These are phyloP conservation scores for Enteromius radiatus DNA, from an alignment of 2,797 vertebrate genomes.

Conservation along the genomic window DNA sequence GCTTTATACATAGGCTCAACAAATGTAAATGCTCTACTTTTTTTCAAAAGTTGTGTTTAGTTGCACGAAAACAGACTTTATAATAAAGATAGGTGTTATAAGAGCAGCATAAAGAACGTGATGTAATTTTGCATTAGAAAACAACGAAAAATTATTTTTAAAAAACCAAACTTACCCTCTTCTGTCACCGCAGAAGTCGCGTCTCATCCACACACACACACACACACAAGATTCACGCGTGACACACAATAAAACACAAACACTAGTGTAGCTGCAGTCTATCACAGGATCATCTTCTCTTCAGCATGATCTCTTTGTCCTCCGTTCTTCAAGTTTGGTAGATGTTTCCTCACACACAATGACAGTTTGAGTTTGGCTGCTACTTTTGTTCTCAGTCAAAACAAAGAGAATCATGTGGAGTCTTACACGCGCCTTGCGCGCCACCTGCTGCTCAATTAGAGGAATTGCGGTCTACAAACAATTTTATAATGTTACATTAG, in stretches of 20 bases:
- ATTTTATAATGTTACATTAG: no score
- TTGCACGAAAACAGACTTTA: not conserved
- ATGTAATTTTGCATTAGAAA: not conserved
- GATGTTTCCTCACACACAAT: not conserved
- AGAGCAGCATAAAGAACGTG: not conserved
- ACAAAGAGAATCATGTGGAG: conserved; percentile 32
- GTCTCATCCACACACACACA: not conserved
- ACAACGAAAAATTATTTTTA: not conserved
- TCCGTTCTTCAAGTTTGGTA: not conserved
- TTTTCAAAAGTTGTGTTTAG: not conserved
- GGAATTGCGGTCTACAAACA: not conserved
- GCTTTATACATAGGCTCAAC: not conserved
- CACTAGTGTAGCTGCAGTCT: not conserved
- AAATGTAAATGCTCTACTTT: not conserved
- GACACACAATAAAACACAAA: not conserved
- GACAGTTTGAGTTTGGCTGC: not conserved
- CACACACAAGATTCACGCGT: not conserved
- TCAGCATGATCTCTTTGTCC: not conserved
- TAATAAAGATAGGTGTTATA: not conserved
- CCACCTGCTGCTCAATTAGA: conserved; percentile 34
- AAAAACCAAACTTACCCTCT: conserved; percentile 28
- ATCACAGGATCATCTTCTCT: not conserved
- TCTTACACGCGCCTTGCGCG: not conserved
- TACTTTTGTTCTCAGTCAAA: conserved; percentile 47
- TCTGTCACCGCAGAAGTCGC: conserved; percentile 18